These are phyloP conservation scores for Liopterus haemorrhoidalis DNA, from an alignment of 2,888 invertebrate species.

Conservation along the genomic window DNA sequence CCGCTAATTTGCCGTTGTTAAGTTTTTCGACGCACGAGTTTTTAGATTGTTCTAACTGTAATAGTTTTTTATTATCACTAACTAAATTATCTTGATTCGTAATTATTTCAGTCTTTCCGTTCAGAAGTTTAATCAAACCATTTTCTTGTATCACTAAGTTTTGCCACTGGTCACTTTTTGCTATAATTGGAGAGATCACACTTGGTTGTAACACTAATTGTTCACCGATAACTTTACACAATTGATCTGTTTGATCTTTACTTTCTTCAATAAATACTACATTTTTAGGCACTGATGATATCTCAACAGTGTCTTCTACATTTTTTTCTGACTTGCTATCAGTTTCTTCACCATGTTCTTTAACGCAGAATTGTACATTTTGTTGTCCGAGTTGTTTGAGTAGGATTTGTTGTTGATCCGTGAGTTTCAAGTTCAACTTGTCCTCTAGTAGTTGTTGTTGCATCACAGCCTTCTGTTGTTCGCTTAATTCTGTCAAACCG, in stretches of 20 bases:
- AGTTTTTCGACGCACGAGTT: slow-evolving; percentile 15
- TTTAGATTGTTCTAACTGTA: slow-evolving; percentile 16
- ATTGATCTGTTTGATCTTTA: too few relatives aligned
- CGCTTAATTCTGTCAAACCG: slow-evolving; percentile 44
- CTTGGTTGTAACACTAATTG: too few relatives aligned
- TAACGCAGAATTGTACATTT: slow-evolving; percentile 20
- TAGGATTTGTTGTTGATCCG: slow-evolving; percentile 18
- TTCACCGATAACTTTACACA: too few relatives aligned
- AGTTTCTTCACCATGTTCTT: slow-evolving; percentile 6
- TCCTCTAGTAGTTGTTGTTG: slow-evolving; percentile 32
- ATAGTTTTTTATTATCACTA: slow-evolving; percentile 21
- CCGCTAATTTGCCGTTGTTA: slow-evolving; percentile 18
- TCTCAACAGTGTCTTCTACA: background rate
- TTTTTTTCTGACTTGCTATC: background rate
- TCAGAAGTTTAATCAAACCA: slow-evolving; percentile 30
- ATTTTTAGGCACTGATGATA: background rate
- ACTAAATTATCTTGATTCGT: slow-evolving; percentile 21
- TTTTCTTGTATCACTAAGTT: slow-evolving; percentile 33
- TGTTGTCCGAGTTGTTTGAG: slow-evolving; percentile 16
- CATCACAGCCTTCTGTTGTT: slow-evolving; percentile 41
- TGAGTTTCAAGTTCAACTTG: slow-evolving; percentile 18
- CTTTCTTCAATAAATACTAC: slow-evolving; percentile 7
- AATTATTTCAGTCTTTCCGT: slow-evolving; percentile 29
- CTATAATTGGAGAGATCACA: too few relatives aligned
- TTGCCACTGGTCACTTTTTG: slow-evolving; percentile 30